A percentile compares a stretch with the other conserved stretches of the same genome.
Evolutionary conservation across 1,140 invertebrate genomes (phyloP).

Genomic region (Brachionus calyciflorus): DNA sequence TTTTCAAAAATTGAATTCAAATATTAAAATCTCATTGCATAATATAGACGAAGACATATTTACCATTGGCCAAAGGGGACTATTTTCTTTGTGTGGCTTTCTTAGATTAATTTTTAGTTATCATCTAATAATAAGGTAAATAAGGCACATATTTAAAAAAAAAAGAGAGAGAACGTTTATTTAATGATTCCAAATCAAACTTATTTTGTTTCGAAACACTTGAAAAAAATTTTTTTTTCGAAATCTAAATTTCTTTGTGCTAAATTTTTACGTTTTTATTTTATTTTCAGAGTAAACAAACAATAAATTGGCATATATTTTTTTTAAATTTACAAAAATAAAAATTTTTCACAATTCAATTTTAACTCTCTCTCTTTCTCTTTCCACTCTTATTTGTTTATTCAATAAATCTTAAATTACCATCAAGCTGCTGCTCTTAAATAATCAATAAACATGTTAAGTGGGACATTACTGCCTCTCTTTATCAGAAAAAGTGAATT

Average conservation of each 20-base stretch:
- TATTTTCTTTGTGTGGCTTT: slow-evolving; percentile 2
- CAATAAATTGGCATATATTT: slow-evolving; percentile 9
- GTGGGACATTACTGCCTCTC: neutral
- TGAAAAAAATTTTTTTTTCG: slow-evolving; percentile 1
- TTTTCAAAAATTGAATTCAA: slow-evolving; percentile 4
- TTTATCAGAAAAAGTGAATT: no score
- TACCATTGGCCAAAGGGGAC: slow-evolving; percentile 7
- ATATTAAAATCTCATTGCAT: neutral
- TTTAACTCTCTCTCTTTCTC: neutral
- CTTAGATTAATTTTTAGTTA: neutral
- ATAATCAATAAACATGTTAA: slow-evolving; percentile 6
- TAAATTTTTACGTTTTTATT: slow-evolving; percentile 12
- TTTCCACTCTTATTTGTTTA: slow-evolving; percentile 11
- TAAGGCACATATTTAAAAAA: no score
- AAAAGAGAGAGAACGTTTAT: no score
- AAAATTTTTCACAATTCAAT: neutral
- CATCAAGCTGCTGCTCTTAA: neutral
- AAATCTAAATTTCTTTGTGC: neutral
- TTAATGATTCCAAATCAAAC: no score
- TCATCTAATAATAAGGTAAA: no score
- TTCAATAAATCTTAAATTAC: slow-evolving; percentile 4
- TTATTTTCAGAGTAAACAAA: slow-evolving; percentile 16
- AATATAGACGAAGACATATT: slow-evolving; percentile 22
- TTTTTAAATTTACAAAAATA: neutral
- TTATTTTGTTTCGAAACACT: no score